Evolutionary conservation across 2,113 vertebrate genomes (phyloP).

Genomic region (Microtus pennsylvanicus): DNA sequence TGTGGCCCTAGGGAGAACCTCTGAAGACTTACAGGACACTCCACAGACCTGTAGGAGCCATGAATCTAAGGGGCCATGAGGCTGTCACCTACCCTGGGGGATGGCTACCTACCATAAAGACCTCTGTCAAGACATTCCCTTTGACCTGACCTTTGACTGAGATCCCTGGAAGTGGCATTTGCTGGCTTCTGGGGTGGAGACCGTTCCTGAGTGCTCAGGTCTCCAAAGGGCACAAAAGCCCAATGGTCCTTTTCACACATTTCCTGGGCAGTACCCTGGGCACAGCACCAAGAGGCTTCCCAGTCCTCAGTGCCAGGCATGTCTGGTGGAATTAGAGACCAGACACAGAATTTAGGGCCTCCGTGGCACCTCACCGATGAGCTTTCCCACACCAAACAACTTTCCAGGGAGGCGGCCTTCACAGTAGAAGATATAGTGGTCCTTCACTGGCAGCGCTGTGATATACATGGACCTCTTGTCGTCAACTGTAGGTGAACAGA

Average conservation of each 20-base stretch:
- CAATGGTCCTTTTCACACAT: not conserved
- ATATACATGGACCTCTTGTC: not conserved
- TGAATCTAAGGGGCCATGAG: fast-evolving
- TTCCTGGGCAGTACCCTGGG: not conserved
- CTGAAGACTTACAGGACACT: not conserved
- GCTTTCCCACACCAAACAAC: fast-evolving
- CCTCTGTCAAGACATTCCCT: not conserved
- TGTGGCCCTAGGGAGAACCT: no score
- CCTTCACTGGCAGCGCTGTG: not conserved
- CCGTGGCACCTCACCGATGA: not conserved
- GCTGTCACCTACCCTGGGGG: not conserved
- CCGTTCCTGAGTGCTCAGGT: not conserved
- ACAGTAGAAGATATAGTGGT: not conserved
- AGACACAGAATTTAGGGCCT: fast-evolving
- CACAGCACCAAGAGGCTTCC: fast-evolving
- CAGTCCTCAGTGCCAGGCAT: not conserved
- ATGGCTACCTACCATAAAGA: no score
- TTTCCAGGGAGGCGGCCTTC: fast-evolving
- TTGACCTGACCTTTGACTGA: not conserved
- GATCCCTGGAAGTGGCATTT: not conserved
- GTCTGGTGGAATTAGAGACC: not conserved
- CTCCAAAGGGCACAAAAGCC: not conserved
- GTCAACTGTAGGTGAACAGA: not conserved
- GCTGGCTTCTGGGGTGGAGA: no score
- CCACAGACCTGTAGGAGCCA: not conserved